phyloP scores from a whole-genome alignment of 2,888 invertebrate species.

The Drosophila formosana region DNA sequence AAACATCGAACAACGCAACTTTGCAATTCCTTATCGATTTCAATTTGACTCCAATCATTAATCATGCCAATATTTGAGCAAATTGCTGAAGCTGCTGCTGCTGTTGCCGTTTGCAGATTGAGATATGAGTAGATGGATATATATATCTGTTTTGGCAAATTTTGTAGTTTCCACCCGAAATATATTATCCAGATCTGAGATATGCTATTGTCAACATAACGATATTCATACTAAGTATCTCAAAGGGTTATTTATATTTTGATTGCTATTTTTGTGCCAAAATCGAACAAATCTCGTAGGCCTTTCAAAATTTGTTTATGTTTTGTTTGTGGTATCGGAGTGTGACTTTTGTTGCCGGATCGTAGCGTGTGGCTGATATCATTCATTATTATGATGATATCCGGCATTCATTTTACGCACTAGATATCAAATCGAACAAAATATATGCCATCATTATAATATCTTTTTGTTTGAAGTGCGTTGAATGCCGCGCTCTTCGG shows the following conservation, averaged over 20 bases:
- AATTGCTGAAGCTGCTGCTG: slow-evolving; percentile 19
- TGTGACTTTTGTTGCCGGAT: slow-evolving; percentile 12
- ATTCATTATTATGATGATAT: slow-evolving; percentile 45
- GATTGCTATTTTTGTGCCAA: not conserved
- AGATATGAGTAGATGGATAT: slow-evolving; percentile 21
- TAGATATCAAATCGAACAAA: slow-evolving; percentile 46
- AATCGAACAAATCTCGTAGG: not conserved
- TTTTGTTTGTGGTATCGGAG: slow-evolving; percentile 2
- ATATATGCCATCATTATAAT: slow-evolving; percentile 46
- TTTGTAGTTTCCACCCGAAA: not conserved
- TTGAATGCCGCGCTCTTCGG: slow-evolving; percentile 45
- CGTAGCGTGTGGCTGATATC: slow-evolving; percentile 33
- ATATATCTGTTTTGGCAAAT: slow-evolving; percentile 1
- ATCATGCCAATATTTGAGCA: slow-evolving; percentile 42
- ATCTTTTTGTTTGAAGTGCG: slow-evolving; percentile 35
- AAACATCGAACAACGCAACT: slow-evolving; percentile 14
- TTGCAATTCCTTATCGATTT: slow-evolving; percentile 49
- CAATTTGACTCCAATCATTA: slow-evolving; percentile 41
- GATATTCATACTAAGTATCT: not conserved
- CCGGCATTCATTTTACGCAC: slow-evolving; percentile 68
- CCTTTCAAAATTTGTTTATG: slow-evolving; percentile 16
- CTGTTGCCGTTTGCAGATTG: slow-evolving; percentile 16
- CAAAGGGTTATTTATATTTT: not conserved
- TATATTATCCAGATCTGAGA: slow-evolving; percentile 2
- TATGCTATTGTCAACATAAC: not conserved